Conservation (phyloP, 2,113 vertebrate genomes). For the Cathartes aura region DNA sequence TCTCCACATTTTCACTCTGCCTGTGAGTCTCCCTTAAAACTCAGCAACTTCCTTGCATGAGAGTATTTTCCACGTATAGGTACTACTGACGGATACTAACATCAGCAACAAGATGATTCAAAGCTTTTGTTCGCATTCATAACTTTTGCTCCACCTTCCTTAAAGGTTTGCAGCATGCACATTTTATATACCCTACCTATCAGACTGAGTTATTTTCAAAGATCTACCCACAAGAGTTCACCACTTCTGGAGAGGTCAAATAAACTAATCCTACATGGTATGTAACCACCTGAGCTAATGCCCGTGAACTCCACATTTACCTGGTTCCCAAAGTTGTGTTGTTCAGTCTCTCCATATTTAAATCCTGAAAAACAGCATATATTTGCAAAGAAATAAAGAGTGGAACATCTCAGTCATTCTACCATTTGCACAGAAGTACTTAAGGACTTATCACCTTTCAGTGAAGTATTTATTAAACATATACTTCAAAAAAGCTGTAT, state of each 20-base stretch:
- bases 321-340: background rate
- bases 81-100: background rate
- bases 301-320: background rate
- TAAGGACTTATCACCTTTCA: too few relatives aligned
- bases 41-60: background rate
- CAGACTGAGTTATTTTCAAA: background rate
- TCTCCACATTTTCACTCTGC: background rate
- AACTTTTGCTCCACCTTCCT: background rate
- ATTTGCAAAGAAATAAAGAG: background rate
- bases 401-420: background rate
- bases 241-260: background rate
- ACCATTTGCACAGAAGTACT: background rate
- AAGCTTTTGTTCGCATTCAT: background rate
- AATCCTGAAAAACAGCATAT: background rate
- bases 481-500: background rate
- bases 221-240: background rate
- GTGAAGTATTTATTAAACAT: background rate
- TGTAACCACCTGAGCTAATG: background rate
- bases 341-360: background rate
- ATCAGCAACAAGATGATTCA: background rate
- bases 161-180: background rate
- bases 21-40: background rate
- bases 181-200: background rate
- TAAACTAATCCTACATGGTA: accelerated
- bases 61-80: background rate